Evolutionary conservation across 2,888 invertebrate species (phyloP).

Genomic region (Tiliacea aurago): DNA sequence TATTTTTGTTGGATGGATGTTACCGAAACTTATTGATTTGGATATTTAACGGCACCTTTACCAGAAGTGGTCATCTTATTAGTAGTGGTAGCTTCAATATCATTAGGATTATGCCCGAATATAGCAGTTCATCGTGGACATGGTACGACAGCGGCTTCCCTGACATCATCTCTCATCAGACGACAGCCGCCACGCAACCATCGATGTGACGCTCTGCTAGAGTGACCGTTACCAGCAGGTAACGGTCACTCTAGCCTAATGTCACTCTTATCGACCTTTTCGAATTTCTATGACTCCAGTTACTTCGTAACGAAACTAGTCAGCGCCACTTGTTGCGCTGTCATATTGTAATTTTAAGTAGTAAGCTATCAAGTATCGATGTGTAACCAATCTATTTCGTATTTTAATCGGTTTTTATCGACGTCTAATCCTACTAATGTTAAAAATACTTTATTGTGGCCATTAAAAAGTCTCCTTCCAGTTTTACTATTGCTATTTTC

Average conservation of each 20-base stretch:
- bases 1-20: too few relatives aligned
- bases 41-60: too few relatives aligned
- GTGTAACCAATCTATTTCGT: constrained; percentile 1
- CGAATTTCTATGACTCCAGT: neutral
- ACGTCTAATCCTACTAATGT: neutral
- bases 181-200: neutral
- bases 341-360: neutral
- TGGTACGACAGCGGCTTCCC: neutral
- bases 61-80: too few relatives aligned
- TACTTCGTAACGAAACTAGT: neutral
- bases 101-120: neutral
- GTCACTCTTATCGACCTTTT: neutral
- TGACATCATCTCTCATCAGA: neutral
- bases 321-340: neutral
- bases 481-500: constrained; percentile 17
- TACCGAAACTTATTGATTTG: too few relatives aligned
- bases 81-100: too few relatives aligned
- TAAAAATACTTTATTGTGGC: neutral
- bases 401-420: neutral
- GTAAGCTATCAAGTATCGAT: neutral
- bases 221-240: neutral
- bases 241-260: too few relatives aligned
- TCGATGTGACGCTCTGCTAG: neutral
- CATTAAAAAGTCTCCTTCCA: constrained; percentile 10
- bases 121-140: neutral